Base-by-base conservation (phyloP, 1,140 invertebrate genomes). In the Vollenhovia emeryi region DNA sequence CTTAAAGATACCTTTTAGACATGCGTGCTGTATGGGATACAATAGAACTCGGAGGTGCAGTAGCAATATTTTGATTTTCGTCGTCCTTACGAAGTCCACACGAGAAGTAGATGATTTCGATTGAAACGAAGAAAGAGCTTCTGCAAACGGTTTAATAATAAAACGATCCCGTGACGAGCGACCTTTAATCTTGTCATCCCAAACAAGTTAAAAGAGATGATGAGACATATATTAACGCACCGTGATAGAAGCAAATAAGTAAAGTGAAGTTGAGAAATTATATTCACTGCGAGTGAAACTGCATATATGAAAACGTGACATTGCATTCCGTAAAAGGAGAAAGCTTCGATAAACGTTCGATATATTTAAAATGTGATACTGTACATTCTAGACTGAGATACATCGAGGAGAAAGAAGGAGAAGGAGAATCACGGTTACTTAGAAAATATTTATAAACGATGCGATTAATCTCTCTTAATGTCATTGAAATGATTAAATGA, bases 371-470 rank as follows among this genome's bases (percentile, higher is more conserved):
- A 33, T 5, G 27, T 30, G 13, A 2, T 60, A 27, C 21, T 4
- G 24, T 59, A 59, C 55, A 30, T 30, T 30, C 27, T 60, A n/a
- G n/a, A 6, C 8, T 3, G 4, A 64, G n/a, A 64, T 62, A 18
- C 27, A 62, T 9, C 13, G 9, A 64, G n/a, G 4, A 36, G 21
- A 1, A 64, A 36, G 33, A 21, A 64, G 11, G 36, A 62, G 3
- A n/a, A 11, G n/a, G 4, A 64, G 9, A 40, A 40, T 21, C 9
- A 64, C 0, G 1, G 18, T 64, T 30, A 33, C 30, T 0, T 36
- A 50, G 27, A 52, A 33, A 50, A 73, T 40, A 74, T 62, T 62
- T 40, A 60, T 30, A 60, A 60, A 27, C 21, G n/a, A 40, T 36
- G 15, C 24, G 7, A 69, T 15, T 57, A 36, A 55, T 36, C 7